Evolutionary conservation across 1,140 invertebrate species (phyloP), one percentile per base, ranked within the genome.

Genomic region (Pemphigus obesinymphae): DNA sequence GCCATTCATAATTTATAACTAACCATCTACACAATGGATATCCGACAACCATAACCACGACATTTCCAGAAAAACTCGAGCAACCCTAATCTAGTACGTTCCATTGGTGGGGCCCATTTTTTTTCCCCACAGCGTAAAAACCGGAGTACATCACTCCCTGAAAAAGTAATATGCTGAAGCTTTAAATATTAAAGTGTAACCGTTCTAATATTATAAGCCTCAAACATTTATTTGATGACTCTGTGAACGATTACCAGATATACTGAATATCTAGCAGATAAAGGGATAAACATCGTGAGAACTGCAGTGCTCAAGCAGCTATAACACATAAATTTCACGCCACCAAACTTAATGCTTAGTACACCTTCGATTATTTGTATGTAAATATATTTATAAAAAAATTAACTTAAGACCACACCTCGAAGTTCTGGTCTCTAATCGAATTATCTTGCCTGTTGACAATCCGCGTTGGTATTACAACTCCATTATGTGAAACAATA

Each of bases 111-210:
- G n/a, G 94, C 92, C 66, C 66, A 68, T n/a, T n/a, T 40, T 37
- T 68, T 0, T 93, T 90, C 94, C 95, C 95, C 34, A 96, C 91
- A 13, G 93, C 92, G 86, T 96, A 94, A 75, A 96, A 96, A 83
- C 94, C 93, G 7, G 95, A 95, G 87, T 95, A 97, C 1, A 94
- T 95, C 0, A 97, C 95, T 63, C 95, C 95, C 93, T 95, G 82
- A 13, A 85, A 66, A 26, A 70, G 17, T 20, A 20, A 20, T 20
- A 2, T n/a, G 20, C 4, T 50, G n/a, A 20, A 50, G 5, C 15
- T 3, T 15, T 2, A 50, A 2, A n/a, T 2, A n/a, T 50, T 29
- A 13, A 45, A 45, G 20, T 2, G 1, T n/a, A n/a, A 37, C 8
- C 31, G 23, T 11, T 23, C n/a, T n/a, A n/a, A n/a, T 63, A 29